Evolutionary conservation across 53 echinoderm and acorn worm species (phyloP).

Genomic region (Apostichopus leukothele): DNA sequence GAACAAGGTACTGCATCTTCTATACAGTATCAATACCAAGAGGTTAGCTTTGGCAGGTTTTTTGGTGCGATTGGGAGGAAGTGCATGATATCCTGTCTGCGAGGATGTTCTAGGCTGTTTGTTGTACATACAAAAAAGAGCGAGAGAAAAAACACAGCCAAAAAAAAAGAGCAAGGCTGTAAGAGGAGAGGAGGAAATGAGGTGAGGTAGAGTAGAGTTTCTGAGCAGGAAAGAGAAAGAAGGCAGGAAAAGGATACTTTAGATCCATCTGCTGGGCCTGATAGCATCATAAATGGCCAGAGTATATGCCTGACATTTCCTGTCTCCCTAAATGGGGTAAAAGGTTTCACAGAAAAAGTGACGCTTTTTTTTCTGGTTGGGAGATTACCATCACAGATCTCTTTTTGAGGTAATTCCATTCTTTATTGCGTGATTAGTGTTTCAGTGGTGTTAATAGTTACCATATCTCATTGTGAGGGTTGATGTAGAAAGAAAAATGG

Average conservation of each 20-base stretch:
- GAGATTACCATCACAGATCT: conserved; percentile 9
- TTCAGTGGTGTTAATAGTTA: not conserved
- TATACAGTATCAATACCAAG: conserved; percentile 12
- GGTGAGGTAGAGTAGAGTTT: conserved; percentile 43
- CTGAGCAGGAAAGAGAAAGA: conserved; percentile 42
- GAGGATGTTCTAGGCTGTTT: conserved; percentile 13
- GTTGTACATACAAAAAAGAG: conserved; percentile 19
- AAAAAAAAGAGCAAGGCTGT: conserved; percentile 30
- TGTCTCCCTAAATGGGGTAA: conserved; percentile 44
- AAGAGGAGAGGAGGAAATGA: conserved; percentile 47
- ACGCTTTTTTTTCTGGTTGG: not conserved
- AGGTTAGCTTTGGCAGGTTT: conserved; percentile 14
- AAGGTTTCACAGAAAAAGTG: conserved; percentile 15
- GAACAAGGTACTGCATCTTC: conserved; percentile 38
- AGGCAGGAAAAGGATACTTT: conserved; percentile 47
- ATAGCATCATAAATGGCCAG: conserved; percentile 42
- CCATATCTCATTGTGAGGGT: not conserved
- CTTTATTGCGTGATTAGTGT: not conserved
- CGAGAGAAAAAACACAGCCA: not conserved
- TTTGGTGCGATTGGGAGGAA: conserved; percentile 30
- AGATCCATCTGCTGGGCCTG: conserved; percentile 47
- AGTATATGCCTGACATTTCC: conserved; percentile 38
- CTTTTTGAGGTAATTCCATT: not conserved
- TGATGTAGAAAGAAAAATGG: not conserved
- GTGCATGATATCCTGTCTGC: conserved; percentile 39